A percentile compares a stretch with the other conserved stretches of the same genome.
Evolutionary conservation across 2,113 vertebrate species (phyloP).

Genomic region (Fregata magnificens): DNA sequence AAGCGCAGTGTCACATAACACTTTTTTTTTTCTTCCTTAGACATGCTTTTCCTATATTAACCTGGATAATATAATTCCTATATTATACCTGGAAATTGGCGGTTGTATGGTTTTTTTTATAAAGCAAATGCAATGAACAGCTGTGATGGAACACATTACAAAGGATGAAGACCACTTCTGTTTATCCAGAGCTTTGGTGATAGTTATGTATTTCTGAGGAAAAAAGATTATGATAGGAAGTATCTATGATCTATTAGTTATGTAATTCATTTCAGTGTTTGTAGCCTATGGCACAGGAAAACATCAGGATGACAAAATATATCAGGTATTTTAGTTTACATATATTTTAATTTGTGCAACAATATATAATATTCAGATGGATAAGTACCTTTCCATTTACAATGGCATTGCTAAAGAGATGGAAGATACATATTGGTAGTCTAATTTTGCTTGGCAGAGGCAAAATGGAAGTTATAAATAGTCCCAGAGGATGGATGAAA

Average conservation of each 20-base stretch:
- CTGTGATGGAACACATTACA: not conserved
- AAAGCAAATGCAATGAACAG: not conserved
- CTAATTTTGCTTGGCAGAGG: not conserved
- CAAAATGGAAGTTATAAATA: not conserved
- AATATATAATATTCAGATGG: not conserved
- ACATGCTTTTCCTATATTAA: not conserved
- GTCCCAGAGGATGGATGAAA: not conserved
- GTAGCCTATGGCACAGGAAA: not conserved
- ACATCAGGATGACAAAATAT: not conserved
- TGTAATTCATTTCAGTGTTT: not conserved
- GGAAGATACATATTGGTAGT: not conserved
- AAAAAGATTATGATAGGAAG: not conserved
- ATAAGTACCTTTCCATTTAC: not conserved
- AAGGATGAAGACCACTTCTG: not conserved
- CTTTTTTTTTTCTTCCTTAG: not conserved
- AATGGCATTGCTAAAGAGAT: not conserved
- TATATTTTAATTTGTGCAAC: not conserved
- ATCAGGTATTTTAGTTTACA: not conserved
- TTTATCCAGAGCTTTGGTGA: not conserved
- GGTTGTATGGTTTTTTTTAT: not conserved
- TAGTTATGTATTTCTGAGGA: not conserved
- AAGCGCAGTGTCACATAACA: not conserved
- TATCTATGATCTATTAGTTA: not conserved
- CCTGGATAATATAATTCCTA: too few relatives aligned
- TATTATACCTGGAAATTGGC: not conserved